phyloP scores from a whole-genome alignment of 2,113 vertebrate genomes.

The Anhinga rufa region DNA sequence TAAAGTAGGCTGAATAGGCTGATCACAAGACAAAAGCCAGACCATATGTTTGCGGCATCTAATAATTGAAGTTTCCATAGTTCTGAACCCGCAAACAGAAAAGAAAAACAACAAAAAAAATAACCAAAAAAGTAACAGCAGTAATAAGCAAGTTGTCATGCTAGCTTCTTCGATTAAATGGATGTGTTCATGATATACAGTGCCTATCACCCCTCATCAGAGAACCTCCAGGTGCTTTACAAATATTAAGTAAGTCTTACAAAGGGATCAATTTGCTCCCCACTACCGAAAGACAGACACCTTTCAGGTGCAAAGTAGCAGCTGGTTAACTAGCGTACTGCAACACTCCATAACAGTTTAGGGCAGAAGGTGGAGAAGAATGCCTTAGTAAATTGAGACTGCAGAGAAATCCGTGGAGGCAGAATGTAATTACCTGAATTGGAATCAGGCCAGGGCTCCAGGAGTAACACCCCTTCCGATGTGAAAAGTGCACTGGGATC shows the following conservation, averaged over 20 bases:
- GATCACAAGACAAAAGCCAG: neutral
- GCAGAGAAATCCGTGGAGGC: neutral
- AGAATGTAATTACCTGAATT: conserved; percentile 25
- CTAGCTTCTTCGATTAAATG: neutral
- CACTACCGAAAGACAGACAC: neutral
- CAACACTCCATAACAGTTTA: neutral
- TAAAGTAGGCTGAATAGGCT: neutral
- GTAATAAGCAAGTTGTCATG: neutral
- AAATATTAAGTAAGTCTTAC: neutral
- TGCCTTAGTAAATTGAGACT: neutral
- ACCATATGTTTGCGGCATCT: neutral
- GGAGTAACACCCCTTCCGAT: neutral
- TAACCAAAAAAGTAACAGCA: neutral
- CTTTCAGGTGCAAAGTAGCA: conserved; percentile 25
- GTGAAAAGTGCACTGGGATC: neutral
- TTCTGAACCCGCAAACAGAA: neutral
- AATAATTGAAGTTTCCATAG: neutral
- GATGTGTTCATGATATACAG: neutral
- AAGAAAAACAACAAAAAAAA: neutral
- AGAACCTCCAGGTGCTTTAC: neutral
- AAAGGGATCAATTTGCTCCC: neutral
- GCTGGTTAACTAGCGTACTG: conserved; percentile 42
- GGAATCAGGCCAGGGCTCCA: neutral
- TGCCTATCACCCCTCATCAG: neutral
- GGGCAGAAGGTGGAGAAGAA: conserved; percentile 31